Conservation (phyloP, 2,797 vertebrate genomes). For the Falco rusticolus region DNA sequence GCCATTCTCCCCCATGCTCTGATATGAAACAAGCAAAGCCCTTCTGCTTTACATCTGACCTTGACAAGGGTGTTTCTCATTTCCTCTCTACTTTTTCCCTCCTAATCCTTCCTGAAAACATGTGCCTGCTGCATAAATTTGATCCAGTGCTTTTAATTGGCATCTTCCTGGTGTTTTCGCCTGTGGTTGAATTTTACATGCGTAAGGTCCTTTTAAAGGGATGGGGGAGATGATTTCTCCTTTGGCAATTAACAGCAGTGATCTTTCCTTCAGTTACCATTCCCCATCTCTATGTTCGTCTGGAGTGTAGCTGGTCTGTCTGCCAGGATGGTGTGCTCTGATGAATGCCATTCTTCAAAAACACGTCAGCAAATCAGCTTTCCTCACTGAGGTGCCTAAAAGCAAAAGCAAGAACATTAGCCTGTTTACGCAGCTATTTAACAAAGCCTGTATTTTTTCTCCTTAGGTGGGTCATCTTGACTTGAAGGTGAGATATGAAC, state of each 20-base stretch:
- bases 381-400: not conserved
- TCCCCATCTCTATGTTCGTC: rapidly evolving
- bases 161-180: constrained; percentile 7
- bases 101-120: constrained; percentile 57
- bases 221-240: not conserved
- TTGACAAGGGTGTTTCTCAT: constrained; percentile 65
- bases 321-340: not conserved
- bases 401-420: not conserved
- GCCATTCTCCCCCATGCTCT: not conserved
- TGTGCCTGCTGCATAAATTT: constrained; percentile 37
- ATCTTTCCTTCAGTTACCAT: not conserved
- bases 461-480: not conserved
- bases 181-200: not conserved
- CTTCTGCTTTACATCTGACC: constrained; percentile 60
- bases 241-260: not conserved
- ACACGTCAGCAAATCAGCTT: not conserved
- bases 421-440: not conserved
- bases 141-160: constrained; percentile 32
- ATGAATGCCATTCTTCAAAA: not conserved
- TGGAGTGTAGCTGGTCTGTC: not conserved
- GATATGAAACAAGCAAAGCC: constrained; percentile 38
- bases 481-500: not conserved
- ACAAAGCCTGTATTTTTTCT: not conserved
- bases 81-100: constrained; percentile 46
- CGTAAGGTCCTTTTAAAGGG: not conserved